A percentile compares a stretch with the other conserved stretches of the same genome.
Evolutionary conservation across 2,888 invertebrate species (phyloP).

Genomic region (Gymnoscelis rufifasciata): DNA sequence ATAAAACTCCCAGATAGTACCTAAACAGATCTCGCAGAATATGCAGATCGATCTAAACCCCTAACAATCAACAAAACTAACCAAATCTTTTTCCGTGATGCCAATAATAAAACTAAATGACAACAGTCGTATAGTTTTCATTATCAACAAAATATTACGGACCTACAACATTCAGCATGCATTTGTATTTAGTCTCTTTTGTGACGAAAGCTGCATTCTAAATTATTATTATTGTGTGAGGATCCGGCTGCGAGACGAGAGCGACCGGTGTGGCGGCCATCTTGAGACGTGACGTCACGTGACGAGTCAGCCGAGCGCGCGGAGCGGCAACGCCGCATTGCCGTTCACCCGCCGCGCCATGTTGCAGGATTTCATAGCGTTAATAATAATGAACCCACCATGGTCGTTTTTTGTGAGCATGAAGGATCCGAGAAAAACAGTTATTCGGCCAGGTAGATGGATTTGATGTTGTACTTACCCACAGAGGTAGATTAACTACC

Average conservation of each 20-base stretch:
- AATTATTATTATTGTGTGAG: constrained; percentile 68
- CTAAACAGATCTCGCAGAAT: no score
- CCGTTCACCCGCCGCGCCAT: constrained; percentile 40
- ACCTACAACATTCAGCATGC: constrained; percentile 35
- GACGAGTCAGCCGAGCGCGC: constrained; percentile 74
- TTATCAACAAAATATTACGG: no score
- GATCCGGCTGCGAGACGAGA: constrained; percentile 69
- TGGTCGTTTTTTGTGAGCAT: constrained; percentile 58
- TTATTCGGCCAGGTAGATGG: constrained; percentile 68
- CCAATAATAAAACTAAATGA: no score
- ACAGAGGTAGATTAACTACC: not conserved
- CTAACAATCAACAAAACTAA: no score
- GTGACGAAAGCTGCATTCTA: constrained; percentile 65
- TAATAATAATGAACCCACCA: constrained; percentile 58
- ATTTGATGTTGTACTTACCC: constrained; percentile 12
- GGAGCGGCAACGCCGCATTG: constrained; percentile 68
- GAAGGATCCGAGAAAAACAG: constrained; percentile 67
- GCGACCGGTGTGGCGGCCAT: constrained; percentile 75
- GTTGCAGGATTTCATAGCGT: constrained; percentile 54
- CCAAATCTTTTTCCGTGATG: no score
- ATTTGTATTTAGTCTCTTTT: constrained; percentile 73
- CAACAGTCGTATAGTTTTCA: no score
- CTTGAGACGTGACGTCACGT: constrained; percentile 80
- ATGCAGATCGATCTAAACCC: no score
- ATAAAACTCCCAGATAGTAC: no score